Evolutionary conservation across 2,113 vertebrate genomes (phyloP).

Genomic region (Gymnarchus niloticus): DNA sequence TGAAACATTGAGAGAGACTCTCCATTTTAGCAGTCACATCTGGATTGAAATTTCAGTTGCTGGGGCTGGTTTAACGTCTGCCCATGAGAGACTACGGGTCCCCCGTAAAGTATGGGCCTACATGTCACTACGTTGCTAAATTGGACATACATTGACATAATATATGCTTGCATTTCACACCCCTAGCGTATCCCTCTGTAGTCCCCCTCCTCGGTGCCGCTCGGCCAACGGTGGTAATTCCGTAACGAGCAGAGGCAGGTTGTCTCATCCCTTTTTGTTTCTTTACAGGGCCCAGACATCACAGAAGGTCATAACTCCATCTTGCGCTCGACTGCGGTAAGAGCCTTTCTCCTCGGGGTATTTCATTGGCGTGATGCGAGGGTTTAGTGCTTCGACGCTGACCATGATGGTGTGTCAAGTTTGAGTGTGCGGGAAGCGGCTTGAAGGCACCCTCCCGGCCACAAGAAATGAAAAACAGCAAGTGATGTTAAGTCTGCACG

Average conservation of each 20-base stretch:
- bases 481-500: too few species aligned
- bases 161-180: not conserved
- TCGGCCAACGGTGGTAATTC: not conserved
- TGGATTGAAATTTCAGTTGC: not conserved
- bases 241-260: not conserved
- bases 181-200: too few species aligned
- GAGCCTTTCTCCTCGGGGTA: constrained; percentile 20
- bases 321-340: constrained; percentile 53
- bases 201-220: not conserved
- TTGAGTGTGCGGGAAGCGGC: not conserved
- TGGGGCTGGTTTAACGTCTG: not conserved
- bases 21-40: not conserved
- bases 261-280: constrained; percentile 19
- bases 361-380: not conserved
- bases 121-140: not conserved
- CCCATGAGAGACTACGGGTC: not conserved
- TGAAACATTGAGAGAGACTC: not conserved
- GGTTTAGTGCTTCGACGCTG: not conserved
- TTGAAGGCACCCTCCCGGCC: not conserved
- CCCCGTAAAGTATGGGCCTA: not conserved
- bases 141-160: not conserved
- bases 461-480: too few species aligned
- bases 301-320: constrained; percentile 41
- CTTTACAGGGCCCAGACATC: constrained; percentile 43
- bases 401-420: not conserved